Evolutionary conservation across 30 jellyfish, hydroid and myxozoan species (phyloP).

Genomic region (Hydractinia echinata): DNA sequence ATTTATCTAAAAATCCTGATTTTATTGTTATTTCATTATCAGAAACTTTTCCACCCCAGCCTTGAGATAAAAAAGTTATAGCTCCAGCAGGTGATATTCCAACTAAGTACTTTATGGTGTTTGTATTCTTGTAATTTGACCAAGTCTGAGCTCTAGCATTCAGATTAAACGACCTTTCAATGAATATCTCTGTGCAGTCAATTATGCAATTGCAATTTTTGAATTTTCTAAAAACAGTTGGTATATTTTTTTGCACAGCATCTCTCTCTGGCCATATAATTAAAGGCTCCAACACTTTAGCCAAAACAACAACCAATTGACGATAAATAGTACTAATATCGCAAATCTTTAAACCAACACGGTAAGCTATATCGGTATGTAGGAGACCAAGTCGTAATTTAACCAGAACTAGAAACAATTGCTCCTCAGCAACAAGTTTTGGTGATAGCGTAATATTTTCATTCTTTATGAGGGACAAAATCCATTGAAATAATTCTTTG

Average conservation of each 20-base stretch:
- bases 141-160: constrained; percentile 10
- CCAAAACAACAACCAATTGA: background rate
- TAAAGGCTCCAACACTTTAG: constrained; percentile 6
- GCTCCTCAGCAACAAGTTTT: background rate
- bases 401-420: background rate
- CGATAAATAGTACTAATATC: background rate
- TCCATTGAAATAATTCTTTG: background rate
- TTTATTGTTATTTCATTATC: constrained; percentile 37
- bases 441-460: background rate
- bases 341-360: no score
- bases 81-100: constrained; percentile 24
- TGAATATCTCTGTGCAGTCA: constrained; percentile 6
- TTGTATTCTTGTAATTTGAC: constrained; percentile 5
- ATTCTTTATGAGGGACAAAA: background rate
- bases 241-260: background rate
- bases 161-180: background rate
- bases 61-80: constrained; percentile 36
- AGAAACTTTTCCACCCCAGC: constrained; percentile 58
- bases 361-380: background rate
- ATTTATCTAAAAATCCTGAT: constrained; percentile 44
- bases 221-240: constrained; percentile 2
- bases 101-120: constrained; percentile 2
- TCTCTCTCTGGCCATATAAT: constrained; percentile 5
- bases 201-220: constrained; percentile 10
- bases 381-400: background rate